Conservation (phyloP, 2,113 vertebrate genomes). For the Solenodon paradoxus region DNA sequence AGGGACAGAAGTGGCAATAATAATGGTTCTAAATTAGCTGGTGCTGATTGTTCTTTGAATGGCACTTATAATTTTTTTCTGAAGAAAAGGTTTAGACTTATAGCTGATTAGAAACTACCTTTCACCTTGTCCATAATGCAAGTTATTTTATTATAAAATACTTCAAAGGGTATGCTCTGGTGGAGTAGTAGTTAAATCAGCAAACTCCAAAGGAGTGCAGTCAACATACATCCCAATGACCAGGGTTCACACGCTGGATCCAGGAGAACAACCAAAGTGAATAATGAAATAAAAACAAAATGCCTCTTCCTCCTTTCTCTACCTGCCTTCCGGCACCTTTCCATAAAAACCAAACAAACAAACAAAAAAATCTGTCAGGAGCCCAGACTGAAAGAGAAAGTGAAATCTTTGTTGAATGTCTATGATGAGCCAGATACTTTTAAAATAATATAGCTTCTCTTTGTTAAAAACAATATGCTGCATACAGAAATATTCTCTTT, state of each 20-base stretch:
- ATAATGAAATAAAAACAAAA: no score
- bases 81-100: not conserved
- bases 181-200: no score
- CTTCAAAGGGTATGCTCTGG: no score
- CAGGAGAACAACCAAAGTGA: no score
- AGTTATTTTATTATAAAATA: not conserved
- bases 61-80: not conserved
- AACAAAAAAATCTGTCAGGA: no score
- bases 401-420: not conserved
- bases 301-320: no score
- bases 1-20: not conserved
- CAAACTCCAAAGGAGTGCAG: no score
- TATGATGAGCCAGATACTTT: not conserved
- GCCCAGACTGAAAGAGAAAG: not conserved
- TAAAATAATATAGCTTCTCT: not conserved
- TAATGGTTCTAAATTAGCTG: slow-evolving; percentile 3
- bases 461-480: not conserved
- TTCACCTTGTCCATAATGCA: not conserved
- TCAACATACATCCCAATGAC: no score
- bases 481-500: not conserved
- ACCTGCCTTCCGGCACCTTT: no score
- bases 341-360: no score
- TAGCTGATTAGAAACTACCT: not conserved
- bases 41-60: not conserved
- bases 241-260: no score